Evolutionary conservation across 2,797 vertebrate species (phyloP).

Genomic region (Onychomys leucogaster): DNA sequence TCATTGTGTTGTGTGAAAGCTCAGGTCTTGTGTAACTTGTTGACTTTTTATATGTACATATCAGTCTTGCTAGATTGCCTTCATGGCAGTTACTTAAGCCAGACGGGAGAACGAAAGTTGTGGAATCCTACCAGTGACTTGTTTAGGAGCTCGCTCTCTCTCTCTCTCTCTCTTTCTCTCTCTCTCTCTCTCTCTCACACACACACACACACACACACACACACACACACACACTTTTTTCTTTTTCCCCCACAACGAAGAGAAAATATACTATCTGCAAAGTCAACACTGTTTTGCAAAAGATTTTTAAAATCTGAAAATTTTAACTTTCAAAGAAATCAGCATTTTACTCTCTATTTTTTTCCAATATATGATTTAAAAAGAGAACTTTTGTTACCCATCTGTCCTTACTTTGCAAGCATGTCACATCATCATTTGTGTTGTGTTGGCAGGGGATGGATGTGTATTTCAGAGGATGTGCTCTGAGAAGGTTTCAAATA

Average conservation of each 20-base stretch:
- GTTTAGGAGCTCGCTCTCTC: background rate
- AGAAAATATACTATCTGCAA: slow-evolving; percentile 40
- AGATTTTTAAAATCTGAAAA: slow-evolving; percentile 57
- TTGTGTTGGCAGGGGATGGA: slow-evolving; percentile 67
- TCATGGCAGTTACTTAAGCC: slow-evolving; percentile 65
- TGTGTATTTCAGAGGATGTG: slow-evolving; percentile 74
- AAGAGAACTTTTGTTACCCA: slow-evolving; percentile 75
- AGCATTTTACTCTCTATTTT: slow-evolving; percentile 45
- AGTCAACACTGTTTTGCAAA: slow-evolving; percentile 24
- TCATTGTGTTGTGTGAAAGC: slow-evolving; percentile 71
- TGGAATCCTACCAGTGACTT: slow-evolving; percentile 37
- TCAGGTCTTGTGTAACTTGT: slow-evolving; percentile 78
- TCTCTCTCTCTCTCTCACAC: background rate
- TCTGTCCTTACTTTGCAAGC: slow-evolving; percentile 74
- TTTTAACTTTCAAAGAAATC: background rate
- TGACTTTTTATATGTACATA: slow-evolving; percentile 74
- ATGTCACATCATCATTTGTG: slow-evolving; percentile 73
- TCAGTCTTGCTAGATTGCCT: slow-evolving; percentile 69
- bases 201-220: no score
- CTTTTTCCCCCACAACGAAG: background rate
- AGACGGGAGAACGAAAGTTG: slow-evolving; percentile 61
- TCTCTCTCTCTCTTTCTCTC: background rate
- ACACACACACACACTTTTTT: background rate
- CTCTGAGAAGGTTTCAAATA: slow-evolving; percentile 73
- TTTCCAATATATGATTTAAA: slow-evolving; percentile 66